phyloP scores from a whole-genome alignment of 53 echinoderm and acorn worm genomes.

The Arbacia lixula region DNA sequence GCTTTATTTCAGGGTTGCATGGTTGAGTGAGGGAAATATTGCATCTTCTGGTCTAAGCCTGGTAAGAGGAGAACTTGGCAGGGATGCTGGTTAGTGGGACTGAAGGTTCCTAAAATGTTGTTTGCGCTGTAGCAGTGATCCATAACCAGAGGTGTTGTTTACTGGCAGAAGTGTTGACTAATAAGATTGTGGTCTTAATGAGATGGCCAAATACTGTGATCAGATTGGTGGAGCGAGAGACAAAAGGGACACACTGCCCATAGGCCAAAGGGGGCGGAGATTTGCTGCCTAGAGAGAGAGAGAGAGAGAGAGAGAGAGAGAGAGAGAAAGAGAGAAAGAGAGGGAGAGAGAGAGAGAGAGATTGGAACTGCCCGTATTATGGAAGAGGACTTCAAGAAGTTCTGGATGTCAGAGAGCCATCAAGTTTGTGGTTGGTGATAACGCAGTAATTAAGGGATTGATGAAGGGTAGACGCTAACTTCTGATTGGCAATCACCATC shows the following conservation, averaged over 20 bases:
- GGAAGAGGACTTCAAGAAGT: not conserved
- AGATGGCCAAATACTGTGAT: slow-evolving; percentile 32
- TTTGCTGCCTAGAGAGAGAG: not conserved
- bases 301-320: too few species aligned
- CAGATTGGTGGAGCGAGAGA: slow-evolving; percentile 12
- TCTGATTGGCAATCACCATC: slow-evolving; percentile 19
- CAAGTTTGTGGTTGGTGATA: slow-evolving; percentile 1
- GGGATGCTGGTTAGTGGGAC: too few species aligned
- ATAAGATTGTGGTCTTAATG: slow-evolving; percentile 39
- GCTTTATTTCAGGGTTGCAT: not conserved
- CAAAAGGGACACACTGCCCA: slow-evolving; percentile 23
- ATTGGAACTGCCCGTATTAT: too few species aligned
- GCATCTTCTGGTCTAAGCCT: too few species aligned
- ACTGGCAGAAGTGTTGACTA: slow-evolving; percentile 10
- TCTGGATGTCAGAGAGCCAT: slow-evolving; percentile 16
- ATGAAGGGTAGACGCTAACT: not conserved
- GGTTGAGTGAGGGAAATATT: not conserved
- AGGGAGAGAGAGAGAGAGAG: too few species aligned
- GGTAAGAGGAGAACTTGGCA: too few species aligned
- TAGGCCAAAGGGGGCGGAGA: slow-evolving; percentile 42
- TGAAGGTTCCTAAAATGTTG: not conserved
- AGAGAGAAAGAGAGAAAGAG: too few species aligned
- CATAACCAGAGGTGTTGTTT: slow-evolving; percentile 45
- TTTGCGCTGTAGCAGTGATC: slow-evolving; percentile 3
- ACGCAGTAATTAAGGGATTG: slow-evolving; percentile 16